Evolutionary conservation across 1,140 invertebrate species (phyloP).

Genomic region (Macrocentrus cingulum): DNA sequence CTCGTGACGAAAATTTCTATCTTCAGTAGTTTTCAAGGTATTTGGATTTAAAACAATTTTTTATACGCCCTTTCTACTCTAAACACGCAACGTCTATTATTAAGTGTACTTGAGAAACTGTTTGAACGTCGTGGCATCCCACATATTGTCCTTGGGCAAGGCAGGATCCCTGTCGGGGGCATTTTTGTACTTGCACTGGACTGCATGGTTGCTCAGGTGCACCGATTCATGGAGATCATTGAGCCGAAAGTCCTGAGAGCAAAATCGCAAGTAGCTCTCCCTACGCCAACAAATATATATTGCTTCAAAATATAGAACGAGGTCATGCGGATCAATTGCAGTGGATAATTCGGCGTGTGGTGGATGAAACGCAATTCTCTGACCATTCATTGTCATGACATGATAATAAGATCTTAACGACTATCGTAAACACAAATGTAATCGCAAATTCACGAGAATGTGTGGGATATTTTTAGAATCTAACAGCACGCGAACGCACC

Average conservation of each 20-base stretch:
- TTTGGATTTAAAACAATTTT: no score
- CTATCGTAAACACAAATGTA: not conserved
- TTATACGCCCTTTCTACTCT: not conserved
- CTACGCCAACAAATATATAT: conserved; percentile 55
- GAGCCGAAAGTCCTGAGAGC: conserved; percentile 86
- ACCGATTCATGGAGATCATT: conserved; percentile 91
- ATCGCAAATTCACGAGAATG: conserved; percentile 8
- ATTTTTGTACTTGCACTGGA: conserved; percentile 90
- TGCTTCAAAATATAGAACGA: no score
- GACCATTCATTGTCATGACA: no score
- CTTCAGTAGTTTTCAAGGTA: no score
- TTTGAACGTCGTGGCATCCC: conserved; percentile 55
- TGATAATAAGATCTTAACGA: no score
- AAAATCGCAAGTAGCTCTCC: conserved; percentile 90
- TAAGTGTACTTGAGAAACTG: conserved; percentile 48
- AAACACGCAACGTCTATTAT: not conserved
- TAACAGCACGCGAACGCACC: conserved; percentile 56
- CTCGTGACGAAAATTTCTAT: no score
- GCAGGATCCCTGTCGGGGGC: conserved; percentile 70
- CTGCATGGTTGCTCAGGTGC: conserved; percentile 91
- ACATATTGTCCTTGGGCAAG: conserved; percentile 73
- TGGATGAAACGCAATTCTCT: no score
- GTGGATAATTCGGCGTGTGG: not conserved
- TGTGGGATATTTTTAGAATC: conserved; percentile 11
- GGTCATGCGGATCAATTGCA: conserved; percentile 6